Conservation (phyloP, 2,888 invertebrate species). For the Ditylenchus weischeri region DNA sequence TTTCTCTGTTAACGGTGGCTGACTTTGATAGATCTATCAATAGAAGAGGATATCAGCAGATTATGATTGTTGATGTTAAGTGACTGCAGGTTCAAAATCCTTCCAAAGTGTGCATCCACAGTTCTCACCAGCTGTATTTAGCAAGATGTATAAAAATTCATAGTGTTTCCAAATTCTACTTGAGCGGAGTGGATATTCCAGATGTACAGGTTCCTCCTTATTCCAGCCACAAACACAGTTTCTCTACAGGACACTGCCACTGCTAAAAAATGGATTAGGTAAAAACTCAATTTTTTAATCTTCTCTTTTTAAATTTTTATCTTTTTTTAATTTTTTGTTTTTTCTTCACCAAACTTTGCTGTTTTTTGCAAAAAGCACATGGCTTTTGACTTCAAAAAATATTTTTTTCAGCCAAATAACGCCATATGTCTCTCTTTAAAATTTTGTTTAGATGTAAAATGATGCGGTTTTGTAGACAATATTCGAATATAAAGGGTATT, state of each 20-base stretch:
- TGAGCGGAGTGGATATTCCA: slow-evolving; percentile 72
- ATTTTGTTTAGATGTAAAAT: too few relatives aligned
- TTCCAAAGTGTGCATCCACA: slow-evolving; percentile 90
- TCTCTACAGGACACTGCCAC: slow-evolving; percentile 85
- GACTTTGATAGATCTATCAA: slow-evolving; percentile 93
- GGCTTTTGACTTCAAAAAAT: too few relatives aligned
- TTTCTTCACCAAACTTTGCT: too few relatives aligned
- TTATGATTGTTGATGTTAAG: slow-evolving; percentile 74
- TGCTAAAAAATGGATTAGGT: slow-evolving; percentile 64
- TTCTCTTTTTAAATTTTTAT: too few relatives aligned
- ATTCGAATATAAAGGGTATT: too few relatives aligned
- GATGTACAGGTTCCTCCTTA: slow-evolving; percentile 86
- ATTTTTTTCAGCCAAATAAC: too few relatives aligned
- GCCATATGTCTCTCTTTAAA: too few relatives aligned
- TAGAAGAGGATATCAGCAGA: slow-evolving; percentile 83
- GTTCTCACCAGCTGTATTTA: slow-evolving; percentile 72
- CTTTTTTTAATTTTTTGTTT: too few relatives aligned
- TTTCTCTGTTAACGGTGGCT: slow-evolving; percentile 3
- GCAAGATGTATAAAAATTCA: neutral
- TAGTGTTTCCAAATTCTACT: slow-evolving; percentile 10
- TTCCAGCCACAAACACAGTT: slow-evolving; percentile 89
- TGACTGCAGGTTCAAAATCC: slow-evolving; percentile 86
- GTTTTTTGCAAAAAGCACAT: too few relatives aligned
- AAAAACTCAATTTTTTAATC: too few relatives aligned
- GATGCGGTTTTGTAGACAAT: too few relatives aligned